These are phyloP conservation scores for Eulithis prunata DNA, from an alignment of 2,888 invertebrate genomes.

Conservation along the genomic window DNA sequence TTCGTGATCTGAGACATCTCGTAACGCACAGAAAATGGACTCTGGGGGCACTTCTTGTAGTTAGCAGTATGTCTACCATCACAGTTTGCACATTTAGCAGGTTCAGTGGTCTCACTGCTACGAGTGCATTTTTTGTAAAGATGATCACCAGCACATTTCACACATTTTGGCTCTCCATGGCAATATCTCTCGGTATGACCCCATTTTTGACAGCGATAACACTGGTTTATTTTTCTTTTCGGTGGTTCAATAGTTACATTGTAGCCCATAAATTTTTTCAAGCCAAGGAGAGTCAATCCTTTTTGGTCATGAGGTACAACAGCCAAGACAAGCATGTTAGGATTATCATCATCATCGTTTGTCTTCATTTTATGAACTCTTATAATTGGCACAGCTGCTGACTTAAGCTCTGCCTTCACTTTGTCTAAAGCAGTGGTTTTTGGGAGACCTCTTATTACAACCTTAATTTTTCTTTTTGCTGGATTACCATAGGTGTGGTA, in stretches of 20 bases:
- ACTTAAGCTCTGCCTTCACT: conserved; percentile 55
- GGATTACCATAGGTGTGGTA: conserved; percentile 67
- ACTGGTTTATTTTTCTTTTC: conserved; percentile 57
- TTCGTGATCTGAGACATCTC: conserved; percentile 39
- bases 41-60: conserved; percentile 54
- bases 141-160: conserved; percentile 71
- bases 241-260: conserved; percentile 62
- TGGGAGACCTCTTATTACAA: conserved; percentile 64
- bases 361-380: conserved; percentile 63
- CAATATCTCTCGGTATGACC: conserved; percentile 71
- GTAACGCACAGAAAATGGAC: conserved; percentile 42
- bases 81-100: conserved; percentile 69
- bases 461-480: conserved; percentile 59
- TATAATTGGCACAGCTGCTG: conserved; percentile 56
- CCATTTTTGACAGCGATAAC: conserved; percentile 72
- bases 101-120: conserved; percentile 44
- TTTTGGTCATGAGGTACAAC: conserved; percentile 56
- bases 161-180: conserved; percentile 60
- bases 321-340: conserved; percentile 54
- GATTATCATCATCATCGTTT: conserved; percentile 44
- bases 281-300: conserved; percentile 52
- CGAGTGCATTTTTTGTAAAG: conserved; percentile 56
- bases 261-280: conserved; percentile 53
- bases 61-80: conserved; percentile 60
- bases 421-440: conserved; percentile 48